Percentiles rank a stretch among this genome's conserved stretches.
These are phyloP conservation scores for Metallyticus violacea DNA, from an alignment of 2,888 invertebrate genomes.

Conservation along the genomic window DNA sequence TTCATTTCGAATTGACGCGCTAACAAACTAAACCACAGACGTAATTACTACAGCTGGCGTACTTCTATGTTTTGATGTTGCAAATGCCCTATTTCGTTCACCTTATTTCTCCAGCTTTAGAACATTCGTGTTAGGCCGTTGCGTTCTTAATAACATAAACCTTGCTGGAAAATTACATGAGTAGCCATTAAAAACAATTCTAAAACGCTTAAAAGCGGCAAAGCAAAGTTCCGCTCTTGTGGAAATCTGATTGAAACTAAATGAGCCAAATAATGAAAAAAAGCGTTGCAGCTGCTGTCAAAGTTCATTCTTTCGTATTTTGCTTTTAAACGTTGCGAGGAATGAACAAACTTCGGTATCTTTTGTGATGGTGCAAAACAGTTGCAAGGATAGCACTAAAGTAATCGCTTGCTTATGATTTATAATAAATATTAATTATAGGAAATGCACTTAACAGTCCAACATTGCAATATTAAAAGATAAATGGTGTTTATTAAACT, in stretches of 20 bases:
- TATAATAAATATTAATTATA: too few species aligned
- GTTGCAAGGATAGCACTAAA: too few species aligned
- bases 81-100: not conserved
- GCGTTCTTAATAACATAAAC: not conserved
- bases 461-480: too few species aligned
- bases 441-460: too few species aligned
- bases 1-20: not conserved
- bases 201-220: not conserved
- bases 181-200: not conserved
- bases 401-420: too few species aligned
- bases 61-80: not conserved
- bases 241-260: not conserved
- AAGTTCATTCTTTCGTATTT: not conserved
- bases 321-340: not conserved
- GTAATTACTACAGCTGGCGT: not conserved
- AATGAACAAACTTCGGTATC: too few species aligned
- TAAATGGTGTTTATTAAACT: too few species aligned
- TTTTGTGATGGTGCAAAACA: not conserved
- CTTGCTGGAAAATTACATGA: not conserved
- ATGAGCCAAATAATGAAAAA: not conserved
- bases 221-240: not conserved
- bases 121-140: not conserved
- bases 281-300: not conserved
- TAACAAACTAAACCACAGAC: not conserved
- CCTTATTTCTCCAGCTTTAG: not conserved